A percentile compares a stretch with the other conserved stretches of the same genome.
Evolutionary conservation across 2,888 invertebrate species (phyloP).

Genomic region (Piscicola geometra): DNA sequence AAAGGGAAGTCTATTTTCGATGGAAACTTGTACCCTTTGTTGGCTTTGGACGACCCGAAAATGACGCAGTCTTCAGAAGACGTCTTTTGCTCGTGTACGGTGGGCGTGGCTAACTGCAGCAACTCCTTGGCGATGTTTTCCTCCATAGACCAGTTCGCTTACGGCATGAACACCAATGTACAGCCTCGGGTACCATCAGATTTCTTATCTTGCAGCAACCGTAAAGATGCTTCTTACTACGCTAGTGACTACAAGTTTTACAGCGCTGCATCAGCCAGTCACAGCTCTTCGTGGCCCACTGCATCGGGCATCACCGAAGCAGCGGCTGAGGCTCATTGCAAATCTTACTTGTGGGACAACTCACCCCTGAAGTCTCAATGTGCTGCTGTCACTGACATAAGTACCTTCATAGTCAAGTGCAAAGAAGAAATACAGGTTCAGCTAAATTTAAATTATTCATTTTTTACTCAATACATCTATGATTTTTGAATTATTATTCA

Average conservation of each 20-base stretch:
- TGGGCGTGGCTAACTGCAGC: slow-evolving; percentile 7
- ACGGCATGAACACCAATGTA: slow-evolving; percentile 7
- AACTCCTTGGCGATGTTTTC: slow-evolving; percentile 1
- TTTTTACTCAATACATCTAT: not conserved
- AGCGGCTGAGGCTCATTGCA: slow-evolving; percentile 7
- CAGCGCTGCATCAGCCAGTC: not conserved
- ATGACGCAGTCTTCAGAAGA: not conserved
- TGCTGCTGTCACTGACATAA: slow-evolving; percentile 15
- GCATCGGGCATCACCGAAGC: slow-evolving; percentile 24
- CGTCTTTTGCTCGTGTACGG: slow-evolving; percentile 20
- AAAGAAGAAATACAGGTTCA: slow-evolving; percentile 27
- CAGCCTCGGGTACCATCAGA: slow-evolving; percentile 23
- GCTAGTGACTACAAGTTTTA: slow-evolving; percentile 12
- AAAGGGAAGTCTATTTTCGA: slow-evolving; percentile 25
- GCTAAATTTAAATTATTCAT: not conserved
- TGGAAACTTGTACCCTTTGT: slow-evolving; percentile 11
- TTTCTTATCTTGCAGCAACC: not conserved
- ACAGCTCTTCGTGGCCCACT: slow-evolving; percentile 16
- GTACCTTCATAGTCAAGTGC: slow-evolving; percentile 8
- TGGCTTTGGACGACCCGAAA: not conserved
- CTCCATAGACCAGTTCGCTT: slow-evolving; percentile 5
- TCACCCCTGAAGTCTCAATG: slow-evolving; percentile 26
- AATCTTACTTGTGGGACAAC: slow-evolving; percentile 8
- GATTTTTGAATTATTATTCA: not conserved
- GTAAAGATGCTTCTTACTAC: slow-evolving; percentile 12